Conservation (phyloP, 1,140 invertebrate species). For the Ooceraea biroi region DNA sequence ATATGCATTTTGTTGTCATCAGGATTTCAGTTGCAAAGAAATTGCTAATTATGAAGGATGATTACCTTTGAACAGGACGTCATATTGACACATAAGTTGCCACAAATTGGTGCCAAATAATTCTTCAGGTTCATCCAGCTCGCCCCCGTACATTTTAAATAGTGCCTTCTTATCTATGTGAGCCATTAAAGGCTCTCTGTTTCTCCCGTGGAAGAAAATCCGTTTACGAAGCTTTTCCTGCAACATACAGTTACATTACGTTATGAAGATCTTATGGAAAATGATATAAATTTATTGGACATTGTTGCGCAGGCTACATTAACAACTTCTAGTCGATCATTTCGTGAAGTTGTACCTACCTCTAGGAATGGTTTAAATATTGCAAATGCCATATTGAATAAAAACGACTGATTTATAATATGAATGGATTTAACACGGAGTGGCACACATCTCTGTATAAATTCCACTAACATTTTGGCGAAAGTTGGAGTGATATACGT, state of each 20-base stretch:
- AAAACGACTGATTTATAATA: conserved; percentile 92
- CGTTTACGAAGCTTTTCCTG: conserved; percentile 88
- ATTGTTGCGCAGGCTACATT: neutral
- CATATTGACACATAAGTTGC: conserved; percentile 86
- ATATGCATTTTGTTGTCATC: neutral
- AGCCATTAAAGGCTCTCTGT: conserved; percentile 88
- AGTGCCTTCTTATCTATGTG: conserved; percentile 89
- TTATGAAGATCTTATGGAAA: neutral
- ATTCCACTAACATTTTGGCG: conserved; percentile 89
- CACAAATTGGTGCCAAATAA: conserved; percentile 85
- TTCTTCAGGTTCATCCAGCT: conserved; percentile 85
- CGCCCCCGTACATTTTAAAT: conserved; percentile 90
- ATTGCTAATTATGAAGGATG: neutral
- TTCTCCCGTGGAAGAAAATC: conserved; percentile 91
- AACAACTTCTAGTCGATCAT: neutral
- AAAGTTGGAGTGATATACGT: conserved; percentile 90
- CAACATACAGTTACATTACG: neutral
- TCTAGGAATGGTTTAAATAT: conserved; percentile 92
- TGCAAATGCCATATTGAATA: conserved; percentile 92
- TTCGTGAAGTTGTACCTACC: conserved; percentile 76
- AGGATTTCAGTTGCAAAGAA: neutral
- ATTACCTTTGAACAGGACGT: conserved; percentile 87
- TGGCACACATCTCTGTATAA: conserved; percentile 90
- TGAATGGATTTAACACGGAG: conserved; percentile 90
- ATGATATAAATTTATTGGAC: conserved; percentile 1